Conservation (phyloP, 2,113 vertebrate genomes). For the Platichthys flesus region DNA sequence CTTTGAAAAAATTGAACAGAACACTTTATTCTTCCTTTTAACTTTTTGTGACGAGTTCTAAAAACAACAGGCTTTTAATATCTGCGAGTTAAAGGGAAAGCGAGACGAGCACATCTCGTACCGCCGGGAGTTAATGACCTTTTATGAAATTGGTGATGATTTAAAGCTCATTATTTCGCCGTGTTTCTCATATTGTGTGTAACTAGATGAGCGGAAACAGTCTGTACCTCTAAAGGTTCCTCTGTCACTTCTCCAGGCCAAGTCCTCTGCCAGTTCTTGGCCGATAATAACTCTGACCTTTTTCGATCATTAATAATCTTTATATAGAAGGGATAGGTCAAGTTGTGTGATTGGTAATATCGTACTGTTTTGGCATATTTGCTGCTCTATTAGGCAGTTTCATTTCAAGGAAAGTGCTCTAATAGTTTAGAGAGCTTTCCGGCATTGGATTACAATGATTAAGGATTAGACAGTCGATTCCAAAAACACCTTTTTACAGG, state of each 20-base stretch:
- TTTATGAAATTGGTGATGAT: slow-evolving; percentile 31
- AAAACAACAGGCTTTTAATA: slow-evolving; percentile 26
- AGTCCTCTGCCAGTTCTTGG: background rate
- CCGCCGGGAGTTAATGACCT: slow-evolving; percentile 16
- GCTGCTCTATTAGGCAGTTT: background rate
- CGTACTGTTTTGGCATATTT: background rate
- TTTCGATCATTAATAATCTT: slow-evolving; percentile 20
- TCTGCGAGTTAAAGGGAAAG: background rate
- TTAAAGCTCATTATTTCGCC: slow-evolving; percentile 25
- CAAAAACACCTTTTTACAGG: background rate
- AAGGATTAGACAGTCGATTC: slow-evolving; percentile 41
- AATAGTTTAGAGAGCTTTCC: slow-evolving; percentile 13
- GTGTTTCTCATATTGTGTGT: background rate
- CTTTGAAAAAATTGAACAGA: background rate
- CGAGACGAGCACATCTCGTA: slow-evolving; percentile 2
- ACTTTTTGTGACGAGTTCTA: background rate
- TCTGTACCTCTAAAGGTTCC: background rate
- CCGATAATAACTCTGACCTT: background rate
- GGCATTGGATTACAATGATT: slow-evolving; percentile 21
- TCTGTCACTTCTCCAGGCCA: slow-evolving; percentile 5
- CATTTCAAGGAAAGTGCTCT: background rate
- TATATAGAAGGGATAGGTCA: slow-evolving; percentile 7
- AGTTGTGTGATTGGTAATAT: background rate
- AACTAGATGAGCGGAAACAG: background rate
- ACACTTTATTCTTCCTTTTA: background rate